Evolutionary conservation across 35 echinoderm and acorn worm genomes (phyloP), one percentile per base, ranked within the genome.

Genomic region (Apostichopus parvimensis): DNA sequence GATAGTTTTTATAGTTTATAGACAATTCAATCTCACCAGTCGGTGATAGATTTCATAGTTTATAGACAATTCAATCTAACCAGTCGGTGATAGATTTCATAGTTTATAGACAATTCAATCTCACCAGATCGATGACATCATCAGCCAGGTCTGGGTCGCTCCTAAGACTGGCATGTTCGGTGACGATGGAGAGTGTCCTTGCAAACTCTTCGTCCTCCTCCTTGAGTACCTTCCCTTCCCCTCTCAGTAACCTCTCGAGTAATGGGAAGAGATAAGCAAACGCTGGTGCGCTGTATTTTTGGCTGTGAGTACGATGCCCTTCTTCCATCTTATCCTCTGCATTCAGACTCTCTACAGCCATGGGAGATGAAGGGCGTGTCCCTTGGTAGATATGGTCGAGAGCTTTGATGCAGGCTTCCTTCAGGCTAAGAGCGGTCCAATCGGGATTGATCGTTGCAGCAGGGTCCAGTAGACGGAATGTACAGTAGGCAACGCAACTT

Each of bases 221-320:
- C 58, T 98, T 77, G 24, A 98, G 82, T 1, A 80, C 86, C 20
- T 58, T 77, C 8, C 96, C 96, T 10, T 94, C 96, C 8, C 89
- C 80, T 10, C 79, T 91, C 13, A 98, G 87, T 5, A 98, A 76
- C 26, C 87, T 91, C 9, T 73, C 80, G 52, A 98, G 77, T 20
- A 98, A 71, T 8, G 94, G 96, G 77, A 98, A 98, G 73, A 89
- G 91, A 73, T 92, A 95, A 0, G 96, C 92, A 81, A 98, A 94
- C 2, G 92, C 60, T 25, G 96, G 92, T 1, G 96, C 96, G 2
- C 91, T 73, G 73, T 89, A 92, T 18, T 45, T 52, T 1, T 93
- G n/a, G 24, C 71, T 93, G 61, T 59, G 77, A 64, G 61, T 93
- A 18, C 8, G 66, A 10, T 81, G 28, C 12, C 82, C 70, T 28